A percentile compares a stretch with the other conserved stretches of the same genome.
These are phyloP conservation scores for Philereme transversata DNA, from an alignment of 2,888 invertebrate species.

Conservation along the genomic window DNA sequence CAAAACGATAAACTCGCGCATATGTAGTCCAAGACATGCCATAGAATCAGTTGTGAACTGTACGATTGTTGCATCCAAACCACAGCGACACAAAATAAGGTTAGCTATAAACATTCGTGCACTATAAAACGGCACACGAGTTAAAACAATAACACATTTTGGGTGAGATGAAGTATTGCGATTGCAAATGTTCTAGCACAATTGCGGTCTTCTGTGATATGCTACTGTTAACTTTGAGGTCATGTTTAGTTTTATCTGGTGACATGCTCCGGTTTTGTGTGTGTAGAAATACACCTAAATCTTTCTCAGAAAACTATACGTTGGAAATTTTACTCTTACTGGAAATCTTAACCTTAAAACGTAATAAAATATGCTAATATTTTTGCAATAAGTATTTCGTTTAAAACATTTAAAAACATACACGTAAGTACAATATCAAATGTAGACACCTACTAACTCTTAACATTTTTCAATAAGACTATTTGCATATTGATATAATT, in stretches of 20 bases:
- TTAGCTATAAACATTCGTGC: slow-evolving; percentile 46
- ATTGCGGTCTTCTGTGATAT: slow-evolving; percentile 8
- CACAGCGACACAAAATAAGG: slow-evolving; percentile 51
- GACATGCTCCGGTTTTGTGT: too few relatives aligned
- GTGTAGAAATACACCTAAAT: too few relatives aligned
- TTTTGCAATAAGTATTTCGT: too few relatives aligned
- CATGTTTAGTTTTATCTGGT: neutral
- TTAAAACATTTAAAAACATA: too few relatives aligned
- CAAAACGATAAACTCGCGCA: neutral
- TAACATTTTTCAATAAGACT: too few relatives aligned
- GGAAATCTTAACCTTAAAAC: too few relatives aligned
- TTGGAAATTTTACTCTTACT: too few relatives aligned
- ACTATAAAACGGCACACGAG: slow-evolving; percentile 57
- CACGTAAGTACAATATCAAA: too few relatives aligned
- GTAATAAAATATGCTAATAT: too few relatives aligned
- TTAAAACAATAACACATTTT: slow-evolving; percentile 75
- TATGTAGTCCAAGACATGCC: neutral
- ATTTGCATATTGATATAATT: too few relatives aligned
- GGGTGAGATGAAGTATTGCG: slow-evolving; percentile 28
- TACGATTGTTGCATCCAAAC: slow-evolving; percentile 20
- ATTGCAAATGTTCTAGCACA: slow-evolving; percentile 32
- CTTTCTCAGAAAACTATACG: too few relatives aligned
- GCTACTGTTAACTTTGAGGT: slow-evolving; percentile 6
- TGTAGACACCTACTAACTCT: too few relatives aligned
- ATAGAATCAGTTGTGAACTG: slow-evolving; percentile 3